Evolutionary conservation across 1,140 invertebrate species (phyloP).

Genomic region (Drosophila ananassae): DNA sequence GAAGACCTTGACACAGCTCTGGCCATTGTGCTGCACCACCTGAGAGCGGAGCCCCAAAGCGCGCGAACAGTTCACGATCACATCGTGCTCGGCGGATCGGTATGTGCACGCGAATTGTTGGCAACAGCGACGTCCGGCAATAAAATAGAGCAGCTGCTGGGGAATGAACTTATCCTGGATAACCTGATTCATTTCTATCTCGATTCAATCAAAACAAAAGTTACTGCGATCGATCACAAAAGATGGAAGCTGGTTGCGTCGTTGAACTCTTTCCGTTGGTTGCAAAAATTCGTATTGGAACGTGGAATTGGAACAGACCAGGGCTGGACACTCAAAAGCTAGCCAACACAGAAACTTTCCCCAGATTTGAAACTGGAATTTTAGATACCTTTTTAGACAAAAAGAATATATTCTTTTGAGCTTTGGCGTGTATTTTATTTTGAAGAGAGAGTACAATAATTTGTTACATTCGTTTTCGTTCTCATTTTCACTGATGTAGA

Average conservation of each 20-base stretch:
- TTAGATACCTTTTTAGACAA: not conserved
- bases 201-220: not conserved
- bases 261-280: not conserved
- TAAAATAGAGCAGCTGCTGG: constrained; percentile 67
- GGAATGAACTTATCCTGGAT: constrained; percentile 53
- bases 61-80: constrained; percentile 24
- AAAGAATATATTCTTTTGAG: not conserved
- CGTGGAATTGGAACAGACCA: constrained; percentile 12
- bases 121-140: constrained; percentile 66
- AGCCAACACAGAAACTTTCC: no score
- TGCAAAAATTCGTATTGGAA: not conserved
- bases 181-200: constrained; percentile 55
- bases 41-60: constrained; percentile 44
- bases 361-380: no score
- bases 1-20: constrained; percentile 56
- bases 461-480: not conserved
- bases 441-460: constrained; percentile 11
- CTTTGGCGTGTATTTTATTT: constrained; percentile 27
- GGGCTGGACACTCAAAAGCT: constrained; percentile 9
- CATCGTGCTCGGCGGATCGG: constrained; percentile 40
- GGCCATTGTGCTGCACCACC: constrained; percentile 25
- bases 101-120: constrained; percentile 64
- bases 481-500: not conserved
- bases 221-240: not conserved
- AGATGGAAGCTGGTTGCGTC: not conserved